Percentiles rank a stretch among this genome's conserved stretches.
Conservation (phyloP, 1,140 invertebrate species). For the Lamellibrachia luymesi region DNA sequence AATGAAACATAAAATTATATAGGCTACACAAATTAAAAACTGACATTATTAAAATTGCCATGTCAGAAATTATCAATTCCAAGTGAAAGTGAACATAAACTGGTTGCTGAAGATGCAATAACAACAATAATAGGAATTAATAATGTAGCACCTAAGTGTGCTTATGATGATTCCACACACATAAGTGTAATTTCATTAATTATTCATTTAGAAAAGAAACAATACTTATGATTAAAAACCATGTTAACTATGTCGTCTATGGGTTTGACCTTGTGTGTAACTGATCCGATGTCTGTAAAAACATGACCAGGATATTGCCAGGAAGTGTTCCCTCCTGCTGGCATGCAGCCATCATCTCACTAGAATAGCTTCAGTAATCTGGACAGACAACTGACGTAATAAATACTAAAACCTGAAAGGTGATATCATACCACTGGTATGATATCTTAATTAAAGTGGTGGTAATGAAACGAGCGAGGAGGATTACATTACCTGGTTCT, state of each 20-base stretch:
- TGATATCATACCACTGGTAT: not conserved
- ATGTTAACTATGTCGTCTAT: not conserved
- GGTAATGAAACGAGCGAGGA: not conserved
- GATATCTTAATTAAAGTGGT: not conserved
- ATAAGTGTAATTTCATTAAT: not conserved
- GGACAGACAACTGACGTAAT: not conserved
- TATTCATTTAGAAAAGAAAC: not conserved
- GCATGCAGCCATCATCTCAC: not conserved
- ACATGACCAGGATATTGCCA: not conserved
- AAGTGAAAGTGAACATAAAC: too few species aligned
- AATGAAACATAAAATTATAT: not conserved
- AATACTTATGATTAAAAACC: not conserved
- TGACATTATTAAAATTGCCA: not conserved
- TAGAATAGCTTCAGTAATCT: not conserved
- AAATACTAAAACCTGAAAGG: not conserved
- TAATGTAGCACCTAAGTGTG: not conserved
- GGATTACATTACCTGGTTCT: constrained; percentile 66
- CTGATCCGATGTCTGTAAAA: not conserved
- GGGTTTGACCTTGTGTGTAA: not conserved
- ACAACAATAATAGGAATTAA: not conserved
- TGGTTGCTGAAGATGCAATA: not conserved
- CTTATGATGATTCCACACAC: not conserved
- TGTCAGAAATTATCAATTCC: too few species aligned
- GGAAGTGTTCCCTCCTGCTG: too few species aligned
- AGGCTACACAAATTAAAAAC: not conserved